Base-by-base conservation (phyloP, 2,888 invertebrate genomes). In the Seira musarum region DNA sequence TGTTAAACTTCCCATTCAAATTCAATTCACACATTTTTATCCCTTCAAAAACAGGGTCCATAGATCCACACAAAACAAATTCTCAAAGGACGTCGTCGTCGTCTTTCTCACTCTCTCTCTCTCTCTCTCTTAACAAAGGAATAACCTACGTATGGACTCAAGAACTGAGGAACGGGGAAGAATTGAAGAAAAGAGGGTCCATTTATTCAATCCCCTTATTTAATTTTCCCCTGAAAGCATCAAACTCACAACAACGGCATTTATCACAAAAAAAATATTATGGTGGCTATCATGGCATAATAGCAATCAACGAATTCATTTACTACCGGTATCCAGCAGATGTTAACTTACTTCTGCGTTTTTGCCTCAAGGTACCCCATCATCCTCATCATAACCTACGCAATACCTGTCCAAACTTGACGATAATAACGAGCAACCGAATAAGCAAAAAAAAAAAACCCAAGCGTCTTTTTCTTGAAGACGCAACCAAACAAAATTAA, bases 401-500 rank as follows among this genome's bases (percentile, higher is more conserved):
- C 63, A 77, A 77, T 81, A 81, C 81, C 81, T 81, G 81, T 81
- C 77, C 68, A 68, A 76, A 81, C 81, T 67, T 81, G 81, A 69
- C 19, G 21, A 63, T 63, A 24, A 76, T 76, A 64, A 76, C 63
- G 65, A 70, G 70, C 65, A 35, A 8, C n/a, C n/a, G n/a, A n/a
- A n/a, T n/a, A n/a, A n/a, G n/a, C 30, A 13, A 21, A 22, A 22
- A 46, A 77, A 60, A n/a, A n/a, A n/a, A n/a, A n/a, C n/a, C n/a
- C n/a, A 46, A 77, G 77, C 63, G 46, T 64, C 63, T 60, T 69
- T 65, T 30, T 65, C 65, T 65, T 30, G 10, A 63, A n/a, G 25
- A 24, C 25, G 17, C 30, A 30, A 17, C 24, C 57, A n/a, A 3
- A 30, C 24, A 17, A 65, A 30, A 65, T 74, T 57, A 72, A 40